Base-by-base conservation (phyloP, 1,140 invertebrate species). In the Aricia agestis region DNA sequence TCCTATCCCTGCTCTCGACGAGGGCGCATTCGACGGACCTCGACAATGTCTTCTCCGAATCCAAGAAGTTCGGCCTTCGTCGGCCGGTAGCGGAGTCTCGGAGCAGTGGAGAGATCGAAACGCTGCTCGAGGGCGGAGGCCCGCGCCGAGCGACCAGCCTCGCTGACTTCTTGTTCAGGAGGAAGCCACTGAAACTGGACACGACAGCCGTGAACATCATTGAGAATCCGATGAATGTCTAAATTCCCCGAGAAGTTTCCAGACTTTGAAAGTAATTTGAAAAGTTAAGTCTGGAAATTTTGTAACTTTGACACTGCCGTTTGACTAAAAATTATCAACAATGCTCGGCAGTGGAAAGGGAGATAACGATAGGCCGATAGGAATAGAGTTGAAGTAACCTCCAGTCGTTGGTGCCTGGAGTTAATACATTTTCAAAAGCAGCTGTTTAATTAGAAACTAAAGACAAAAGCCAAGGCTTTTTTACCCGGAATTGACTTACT, bases 191-290 rank as follows among this genome's bases (percentile, higher is more conserved):
- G 2, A 72, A 70, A 45, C 41, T 70, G 0, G 73, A 77, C 52
- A 68, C 67, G 18, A 25, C 75, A 0, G 52, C 76, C 0, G 76
- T 86, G 10, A 80, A 83, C 58, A 80, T 89, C 18, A 86, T 87
- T 17, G 85, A 84, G 31, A 87, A 87, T 65, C 85, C 87, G 0
- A 87, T 89, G 85, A 81, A 86, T 68, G 76, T 78, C 58, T 79
- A 77, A 78, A 65, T 25, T 25, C 25, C 25, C n/a, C 15, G 17
- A 10, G 17, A 13, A 2, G 11, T 52, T 52, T 52, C 13, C 13
- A 52, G 45, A 13, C 45, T 52, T 13, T 52, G 45, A 15, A 52
- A 52, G 36, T 11, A 52, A 6, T 52, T 13, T 15, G 36, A 36
- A 32, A 32, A 3, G 32, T 32, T 36, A 7, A 36, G 36, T 36